A percentile compares a stretch with the other conserved stretches of the same genome.
Evolutionary conservation across 2,797 vertebrate species (phyloP).

Genomic region (Pristis pectinata): DNA sequence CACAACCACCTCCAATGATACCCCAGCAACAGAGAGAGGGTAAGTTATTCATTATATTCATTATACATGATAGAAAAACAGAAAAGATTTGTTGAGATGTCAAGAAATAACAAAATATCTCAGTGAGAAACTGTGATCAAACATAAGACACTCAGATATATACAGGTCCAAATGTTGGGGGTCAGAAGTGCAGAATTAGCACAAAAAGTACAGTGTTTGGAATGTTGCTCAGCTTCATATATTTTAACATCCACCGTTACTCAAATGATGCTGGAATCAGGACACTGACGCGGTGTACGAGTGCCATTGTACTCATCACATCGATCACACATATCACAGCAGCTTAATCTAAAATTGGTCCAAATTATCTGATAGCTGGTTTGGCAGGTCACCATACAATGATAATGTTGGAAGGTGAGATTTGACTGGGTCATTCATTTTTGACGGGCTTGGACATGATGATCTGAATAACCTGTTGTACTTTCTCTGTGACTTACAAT

Average conservation of each 20-base stretch:
- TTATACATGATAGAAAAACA: neutral
- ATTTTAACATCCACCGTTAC: neutral
- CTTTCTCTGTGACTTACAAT: neutral
- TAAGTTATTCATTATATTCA: conserved; percentile 53
- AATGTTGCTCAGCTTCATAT: neutral
- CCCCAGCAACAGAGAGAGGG: conserved; percentile 99
- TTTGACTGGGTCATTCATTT: too few relatives aligned
- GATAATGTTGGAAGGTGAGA: too few relatives aligned
- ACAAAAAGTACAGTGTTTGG: too few relatives aligned
- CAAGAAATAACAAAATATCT: neutral
- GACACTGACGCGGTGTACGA: neutral
- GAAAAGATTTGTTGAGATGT: neutral
- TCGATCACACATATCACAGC: neutral
- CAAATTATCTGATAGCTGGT: neutral
- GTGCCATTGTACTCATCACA: neutral
- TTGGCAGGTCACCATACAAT: neutral
- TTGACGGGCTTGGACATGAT: too few relatives aligned
- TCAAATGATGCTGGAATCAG: neutral
- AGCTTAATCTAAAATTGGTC: neutral
- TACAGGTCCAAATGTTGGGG: neutral
- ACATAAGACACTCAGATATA: neutral
- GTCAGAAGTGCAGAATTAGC: too few relatives aligned
- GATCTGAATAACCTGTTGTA: too few relatives aligned
- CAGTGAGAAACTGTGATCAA: neutral
- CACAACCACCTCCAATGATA: conserved; percentile 94